Evolutionary conservation across 37 sponge, comb jelly and placozoan genomes (phyloP).

Genomic region (Ephydatia muelleri): DNA sequence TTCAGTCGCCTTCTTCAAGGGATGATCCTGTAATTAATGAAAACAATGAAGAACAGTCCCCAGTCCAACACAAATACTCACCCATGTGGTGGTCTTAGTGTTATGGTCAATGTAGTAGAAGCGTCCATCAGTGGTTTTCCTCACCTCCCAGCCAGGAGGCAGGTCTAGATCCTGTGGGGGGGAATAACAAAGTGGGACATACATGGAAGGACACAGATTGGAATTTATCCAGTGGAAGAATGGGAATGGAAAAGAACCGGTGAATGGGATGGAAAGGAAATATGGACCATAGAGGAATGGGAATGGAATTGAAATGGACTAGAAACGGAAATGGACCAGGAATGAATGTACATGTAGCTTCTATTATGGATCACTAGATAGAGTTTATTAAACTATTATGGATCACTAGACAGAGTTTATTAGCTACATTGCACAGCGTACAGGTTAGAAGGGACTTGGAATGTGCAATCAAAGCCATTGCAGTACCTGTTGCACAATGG

Average conservation of each 20-base stretch:
- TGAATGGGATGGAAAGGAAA: too few species aligned
- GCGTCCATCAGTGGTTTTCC: constrained; percentile 49
- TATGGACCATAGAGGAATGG: neutral
- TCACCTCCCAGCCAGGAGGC: constrained; percentile 73
- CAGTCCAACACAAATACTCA: neutral
- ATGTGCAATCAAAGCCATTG: too few species aligned
- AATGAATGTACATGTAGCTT: too few species aligned
- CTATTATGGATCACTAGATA: too few species aligned
- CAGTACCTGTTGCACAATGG: neutral
- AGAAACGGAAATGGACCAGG: neutral
- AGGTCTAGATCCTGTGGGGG: constrained; percentile 56
- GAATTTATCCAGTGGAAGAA: too few species aligned
- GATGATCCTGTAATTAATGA: neutral
- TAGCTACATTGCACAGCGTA: too few species aligned
- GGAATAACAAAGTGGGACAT: neutral
- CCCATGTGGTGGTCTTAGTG: constrained; percentile 75
- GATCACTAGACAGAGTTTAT: too few species aligned
- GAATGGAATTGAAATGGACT: neutral
- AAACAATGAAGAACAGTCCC: neutral
- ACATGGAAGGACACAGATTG: neutral
- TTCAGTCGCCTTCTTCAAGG: neutral
- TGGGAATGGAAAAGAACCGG: too few species aligned
- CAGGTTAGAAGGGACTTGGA: too few species aligned
- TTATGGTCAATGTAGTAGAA: constrained; percentile 80
- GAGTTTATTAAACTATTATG: too few species aligned